Base-by-base conservation (phyloP, 92 coral and sea anemone genomes). In the Epizoanthus fatuus region DNA sequence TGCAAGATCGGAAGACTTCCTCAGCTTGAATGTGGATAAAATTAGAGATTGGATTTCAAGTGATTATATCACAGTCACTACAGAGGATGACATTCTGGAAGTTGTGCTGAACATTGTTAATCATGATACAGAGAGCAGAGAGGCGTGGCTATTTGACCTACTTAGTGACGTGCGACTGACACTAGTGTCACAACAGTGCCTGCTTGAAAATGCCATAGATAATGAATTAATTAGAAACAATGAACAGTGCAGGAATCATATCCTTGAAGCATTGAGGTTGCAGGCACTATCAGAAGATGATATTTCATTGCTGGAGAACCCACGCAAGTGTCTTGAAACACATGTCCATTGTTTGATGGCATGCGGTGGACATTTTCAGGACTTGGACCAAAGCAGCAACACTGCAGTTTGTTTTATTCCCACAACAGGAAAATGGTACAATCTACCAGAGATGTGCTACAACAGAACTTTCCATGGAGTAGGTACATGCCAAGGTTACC, bases 21-120 rank as follows among this genome's bases (percentile, higher is more conserved):
- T 86, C 19, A 86, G 83, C 19, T 90, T 96, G 38, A 86, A 82
- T 35, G 89, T 92, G 4, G 94, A 90, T 35, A 94, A 96, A 75
- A 83, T 96, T 64, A 76, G 94, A 20, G 96, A 96, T 8, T 83
- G 95, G 16, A 63, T 96, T 51, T 90, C 96, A 5, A 90, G 98
- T 75, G 98, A 96, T 64, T 93, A 90, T 32, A 90, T 96, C 44
- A 96, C 89, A 12, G 91, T 95, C 22, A 94, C 90, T 42, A 95
- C 95, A 75, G 87, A 89, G 44, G 74, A 69, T 38, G 97, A 96
- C 64, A 89, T 93, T 38, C 90, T 87, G 81, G 98, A 96, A 72
- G 96, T 94, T 6, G 86, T 92, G 22, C 86, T 96, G 38, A 87
- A 80, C 38, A 94, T 98, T 96, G 89, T 92, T 53, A 79, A 88